Base-by-base conservation (phyloP, 2,888 invertebrate genomes). In the Venustoraphidia nigricollis region DNA sequence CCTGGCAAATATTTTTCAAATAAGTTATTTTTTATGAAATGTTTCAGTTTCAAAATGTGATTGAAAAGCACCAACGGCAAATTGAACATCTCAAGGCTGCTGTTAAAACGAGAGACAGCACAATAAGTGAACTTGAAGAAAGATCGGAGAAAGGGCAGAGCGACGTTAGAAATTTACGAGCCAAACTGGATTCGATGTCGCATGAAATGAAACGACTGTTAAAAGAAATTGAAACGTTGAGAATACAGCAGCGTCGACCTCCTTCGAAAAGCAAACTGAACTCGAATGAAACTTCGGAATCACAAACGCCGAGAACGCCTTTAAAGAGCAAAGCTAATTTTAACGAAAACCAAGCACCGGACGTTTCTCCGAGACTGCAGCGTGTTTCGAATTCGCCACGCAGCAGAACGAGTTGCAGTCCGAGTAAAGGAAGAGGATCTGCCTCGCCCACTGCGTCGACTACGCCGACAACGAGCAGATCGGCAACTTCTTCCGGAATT, bases 31-130 rank as follows among this genome's bases (percentile, higher is more conserved):
- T 27, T 27, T 27, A 27, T 27, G 27, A 27, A 27, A 27, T 27
- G 27, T 27, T 27, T 27, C 6, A 27, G 27, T 27, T 27, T 27
- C 51, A 53, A 41, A 51, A 54, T 2, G 55, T 63, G 36, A 60
- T 63, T 14, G 70, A 71, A 38, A 68, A 68, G 51, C 63, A 69
- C 44, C 68, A 68, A 54, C 66, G 66, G 49, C 69, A 70, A 53
- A 61, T 69, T 8, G 68, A 69, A 47, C 67, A 67, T 47, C 59
- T 70, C 39, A 63, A 67, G 49, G 47, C 58, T 13, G 64, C 70
- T 0, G 55, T 71, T 14, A 63, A 66, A 52, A 59, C 66, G 10
- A 61, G 66, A 47, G 70, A 72, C 54, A 65, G 65, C 38, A 66
- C 66, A 46, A 62, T 69, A 14, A 60, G 63, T 10, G 70, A 71